Evolutionary conservation across 1,140 invertebrate species (phyloP), one percentile per base, ranked within the genome.

Genomic region (Nasonia vitripennis): DNA sequence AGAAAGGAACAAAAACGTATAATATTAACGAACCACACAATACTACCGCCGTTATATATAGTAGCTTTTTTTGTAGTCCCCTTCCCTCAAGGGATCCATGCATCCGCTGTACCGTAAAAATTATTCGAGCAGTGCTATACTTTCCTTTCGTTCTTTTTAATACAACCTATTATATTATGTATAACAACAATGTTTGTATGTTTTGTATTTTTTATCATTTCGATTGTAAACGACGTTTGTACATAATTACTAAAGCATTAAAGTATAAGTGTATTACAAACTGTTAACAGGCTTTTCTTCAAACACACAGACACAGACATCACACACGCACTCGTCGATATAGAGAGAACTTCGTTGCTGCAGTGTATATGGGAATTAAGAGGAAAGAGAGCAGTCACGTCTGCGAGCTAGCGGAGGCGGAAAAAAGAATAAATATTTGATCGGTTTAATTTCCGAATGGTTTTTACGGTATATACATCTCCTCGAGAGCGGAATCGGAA

Each of bases 141-240:
- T 62, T 62, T 62, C 17, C 20, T 62, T 62, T 62, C 17, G 55
- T 62, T 62, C 55, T 20, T 62, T 62, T 62, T 62, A 62, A 62
- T 62, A 62, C 5, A 20, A 17, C 20, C 41, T 45, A 27, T 27
- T 62, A n/a, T n/a, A 51, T 51, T 20, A 62, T 62, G 17, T 62
- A 62, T 20, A n/a, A 62, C n/a, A 62, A 62, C 55, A 62, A 62
- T 62, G 17, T 62, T 62, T 62, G 55, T 62, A 62, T 62, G 55
- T 62, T 62, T 62, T 62, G 17, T 62, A 62, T 62, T 62, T 62
- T 62, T 62, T 62, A 62, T 62, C 55, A 62, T 62, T 62, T 62
- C 55, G 55, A 62, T 62, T 62, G 55, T 62, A 62, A 62, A 62
- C 55, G 17, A 62, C 17, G 55, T 62, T 62, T 62, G 55, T 62